Percentiles rank a stretch among this genome's conserved stretches.
phyloP scores from a whole-genome alignment of 2,113 vertebrate species.

The Marmota flaviventris region DNA sequence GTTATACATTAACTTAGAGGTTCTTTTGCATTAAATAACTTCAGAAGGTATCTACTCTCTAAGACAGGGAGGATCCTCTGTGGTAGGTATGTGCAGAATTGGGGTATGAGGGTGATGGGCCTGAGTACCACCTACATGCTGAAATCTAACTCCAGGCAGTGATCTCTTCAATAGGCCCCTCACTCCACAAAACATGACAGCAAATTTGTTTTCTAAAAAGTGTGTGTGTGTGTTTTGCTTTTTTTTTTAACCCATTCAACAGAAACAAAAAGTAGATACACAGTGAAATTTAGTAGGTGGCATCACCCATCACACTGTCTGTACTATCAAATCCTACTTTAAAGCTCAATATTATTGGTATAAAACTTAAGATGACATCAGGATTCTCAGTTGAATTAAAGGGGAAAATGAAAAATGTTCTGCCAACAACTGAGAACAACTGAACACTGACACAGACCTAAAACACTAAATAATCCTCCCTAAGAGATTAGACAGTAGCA shows the following conservation, averaged over 20 bases:
- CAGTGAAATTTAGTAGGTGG: slow-evolving; percentile 89
- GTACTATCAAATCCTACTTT: slow-evolving; percentile 89
- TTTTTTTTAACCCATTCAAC: slow-evolving; percentile 83
- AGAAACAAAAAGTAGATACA: slow-evolving; percentile 82
- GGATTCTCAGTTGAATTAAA: slow-evolving; percentile 64
- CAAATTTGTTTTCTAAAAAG: slow-evolving; percentile 91
- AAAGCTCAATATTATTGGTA: slow-evolving; percentile 93
- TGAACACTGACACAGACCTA: slow-evolving; percentile 81
- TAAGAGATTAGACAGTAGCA: slow-evolving; percentile 77
- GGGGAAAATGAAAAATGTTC: slow-evolving; percentile 83
- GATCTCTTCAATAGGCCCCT: slow-evolving; percentile 90
- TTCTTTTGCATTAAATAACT: slow-evolving; percentile 88
- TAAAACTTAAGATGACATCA: slow-evolving; percentile 83
- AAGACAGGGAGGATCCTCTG: slow-evolving; percentile 90
- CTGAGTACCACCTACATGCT: slow-evolving; percentile 89
- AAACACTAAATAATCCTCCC: slow-evolving; percentile 85
- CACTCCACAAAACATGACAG: slow-evolving; percentile 90
- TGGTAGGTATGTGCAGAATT: slow-evolving; percentile 87
- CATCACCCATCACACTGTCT: slow-evolving; percentile 90
- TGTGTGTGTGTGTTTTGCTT: background rate
- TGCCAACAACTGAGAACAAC: slow-evolving; percentile 85
- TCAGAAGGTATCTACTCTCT: slow-evolving; percentile 88
- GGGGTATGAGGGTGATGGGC: slow-evolving; percentile 86
- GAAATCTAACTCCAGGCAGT: slow-evolving; percentile 90
- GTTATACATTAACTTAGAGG: slow-evolving; percentile 86